phyloP scores from a whole-genome alignment of 2,113 vertebrate genomes.

The Myiagra hebetior region DNA sequence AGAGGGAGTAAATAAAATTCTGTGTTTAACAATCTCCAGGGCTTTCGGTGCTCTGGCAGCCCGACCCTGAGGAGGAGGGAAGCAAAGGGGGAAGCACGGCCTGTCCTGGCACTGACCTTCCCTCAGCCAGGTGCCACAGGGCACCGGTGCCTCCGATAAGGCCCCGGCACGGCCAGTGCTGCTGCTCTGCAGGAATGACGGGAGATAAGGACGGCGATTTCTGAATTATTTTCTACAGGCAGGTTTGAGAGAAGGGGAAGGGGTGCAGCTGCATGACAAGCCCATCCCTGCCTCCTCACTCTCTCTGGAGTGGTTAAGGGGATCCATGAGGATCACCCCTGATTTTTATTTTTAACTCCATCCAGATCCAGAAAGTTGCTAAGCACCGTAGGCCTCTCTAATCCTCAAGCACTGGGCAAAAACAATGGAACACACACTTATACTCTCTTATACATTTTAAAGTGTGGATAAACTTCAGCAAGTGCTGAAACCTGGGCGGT shows the following conservation, averaged over 20 bases:
- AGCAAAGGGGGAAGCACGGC: conserved; percentile 47
- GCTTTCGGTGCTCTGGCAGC: not conserved
- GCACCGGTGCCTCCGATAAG: not conserved
- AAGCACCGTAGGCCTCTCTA: not conserved
- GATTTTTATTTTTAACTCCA: not conserved
- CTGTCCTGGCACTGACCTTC: conserved; percentile 50
- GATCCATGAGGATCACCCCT: fast-evolving
- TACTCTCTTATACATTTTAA: not conserved
- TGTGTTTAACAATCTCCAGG: conserved; percentile 34
- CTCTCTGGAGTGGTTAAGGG: not conserved
- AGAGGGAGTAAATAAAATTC: conserved; percentile 52
- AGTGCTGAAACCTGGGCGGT: not conserved
- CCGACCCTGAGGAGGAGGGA: conserved; percentile 13
- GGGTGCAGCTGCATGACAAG: not conserved
- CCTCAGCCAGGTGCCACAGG: conserved; percentile 36
- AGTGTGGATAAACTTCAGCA: not conserved
- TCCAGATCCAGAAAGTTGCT: not conserved
- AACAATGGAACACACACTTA: not conserved
- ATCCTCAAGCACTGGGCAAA: not conserved
- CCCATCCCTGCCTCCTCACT: fast-evolving
- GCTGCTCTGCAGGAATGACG: not conserved
- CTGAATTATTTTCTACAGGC: not conserved
- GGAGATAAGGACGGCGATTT: not conserved
- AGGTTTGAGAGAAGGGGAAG: not conserved
- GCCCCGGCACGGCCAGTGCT: fast-evolving